Evolutionary conservation across 2,888 invertebrate genomes (phyloP).

Genomic region (Melieria picta): DNA sequence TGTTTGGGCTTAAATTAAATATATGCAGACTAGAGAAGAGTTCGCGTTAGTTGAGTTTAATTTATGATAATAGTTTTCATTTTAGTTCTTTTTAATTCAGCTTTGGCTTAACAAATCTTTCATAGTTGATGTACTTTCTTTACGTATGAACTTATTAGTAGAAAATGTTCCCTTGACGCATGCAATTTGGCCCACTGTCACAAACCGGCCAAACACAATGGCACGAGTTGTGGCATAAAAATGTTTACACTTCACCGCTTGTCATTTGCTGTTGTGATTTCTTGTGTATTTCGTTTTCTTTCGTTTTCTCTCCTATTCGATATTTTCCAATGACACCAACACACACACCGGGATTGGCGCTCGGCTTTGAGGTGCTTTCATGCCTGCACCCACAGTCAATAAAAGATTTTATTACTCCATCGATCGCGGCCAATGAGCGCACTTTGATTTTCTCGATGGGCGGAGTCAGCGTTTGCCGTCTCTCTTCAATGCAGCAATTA

Average conservation of each 20-base stretch:
- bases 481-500: background rate
- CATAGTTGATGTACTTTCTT: no score
- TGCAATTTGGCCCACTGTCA: no score
- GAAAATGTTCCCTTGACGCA: no score
- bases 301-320: background rate
- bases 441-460: constrained; percentile 20
- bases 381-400: constrained; percentile 18
- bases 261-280: constrained; percentile 17
- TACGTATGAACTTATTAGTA: no score
- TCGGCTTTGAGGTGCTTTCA: background rate
- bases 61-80: no score
- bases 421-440: constrained; percentile 27
- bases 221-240: constrained; percentile 13
- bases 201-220: background rate
- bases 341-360: background rate
- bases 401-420: background rate
- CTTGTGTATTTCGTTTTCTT: no score
- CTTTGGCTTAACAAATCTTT: no score
- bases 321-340: background rate
- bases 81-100: no score
- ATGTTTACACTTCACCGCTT: constrained; percentile 13
- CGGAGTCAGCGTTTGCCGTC: background rate
- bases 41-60: no score
- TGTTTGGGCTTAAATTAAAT: no score
- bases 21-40: no score